Percentiles rank a stretch among this genome's conserved stretches.
Evolutionary conservation across 2,113 vertebrate species (phyloP).

Genomic region (Climacteris rufus): DNA sequence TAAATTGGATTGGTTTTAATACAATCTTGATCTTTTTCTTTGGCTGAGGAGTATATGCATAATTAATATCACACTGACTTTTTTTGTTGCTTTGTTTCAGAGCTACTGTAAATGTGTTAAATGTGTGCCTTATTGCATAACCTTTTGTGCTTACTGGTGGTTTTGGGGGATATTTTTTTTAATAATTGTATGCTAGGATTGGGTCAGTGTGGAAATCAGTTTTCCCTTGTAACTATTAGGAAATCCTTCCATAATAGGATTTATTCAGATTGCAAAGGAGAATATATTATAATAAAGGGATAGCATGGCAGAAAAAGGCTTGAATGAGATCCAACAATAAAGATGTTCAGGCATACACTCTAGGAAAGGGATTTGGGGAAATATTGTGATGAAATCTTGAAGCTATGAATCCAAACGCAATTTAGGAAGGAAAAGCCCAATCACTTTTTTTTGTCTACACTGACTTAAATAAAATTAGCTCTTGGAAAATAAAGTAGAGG

Average conservation of each 20-base stretch:
- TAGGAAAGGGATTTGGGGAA: slow-evolving; percentile 9
- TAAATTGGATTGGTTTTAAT: not conserved
- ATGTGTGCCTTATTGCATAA: not conserved
- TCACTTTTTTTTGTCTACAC: not conserved
- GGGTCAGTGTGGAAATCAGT: not conserved
- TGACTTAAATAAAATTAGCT: not conserved
- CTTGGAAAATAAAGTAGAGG: not conserved
- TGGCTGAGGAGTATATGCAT: not conserved
- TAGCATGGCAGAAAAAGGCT: not conserved
- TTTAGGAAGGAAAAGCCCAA: not conserved
- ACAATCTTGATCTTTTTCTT: not conserved
- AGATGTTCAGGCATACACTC: not conserved
- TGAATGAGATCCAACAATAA: not conserved
- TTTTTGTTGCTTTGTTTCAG: not conserved
- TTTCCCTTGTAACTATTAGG: not conserved
- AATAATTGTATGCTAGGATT: not conserved
- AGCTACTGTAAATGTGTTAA: not conserved
- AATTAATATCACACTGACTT: not conserved
- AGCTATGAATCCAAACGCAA: not conserved
- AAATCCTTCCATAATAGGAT: not conserved
- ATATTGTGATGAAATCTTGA: not conserved
- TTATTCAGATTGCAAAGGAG: not conserved
- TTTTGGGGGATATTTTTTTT: not conserved
- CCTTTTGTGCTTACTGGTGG: not conserved
- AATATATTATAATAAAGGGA: not conserved